These are phyloP conservation scores for Smutsia temminckii DNA, from an alignment of 2,797 vertebrate species.

Conservation along the genomic window DNA sequence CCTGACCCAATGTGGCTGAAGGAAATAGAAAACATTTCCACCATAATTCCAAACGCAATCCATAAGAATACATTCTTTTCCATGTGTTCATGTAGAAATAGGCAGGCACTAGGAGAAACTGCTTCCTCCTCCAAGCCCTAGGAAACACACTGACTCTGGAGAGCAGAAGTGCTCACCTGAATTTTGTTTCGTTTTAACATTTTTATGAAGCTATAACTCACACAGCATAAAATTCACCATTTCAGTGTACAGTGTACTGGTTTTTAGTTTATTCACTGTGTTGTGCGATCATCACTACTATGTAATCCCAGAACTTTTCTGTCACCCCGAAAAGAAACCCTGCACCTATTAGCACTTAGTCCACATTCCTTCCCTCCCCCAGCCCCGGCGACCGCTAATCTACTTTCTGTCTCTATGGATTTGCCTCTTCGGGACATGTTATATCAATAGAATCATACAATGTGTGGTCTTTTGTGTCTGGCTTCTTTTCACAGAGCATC, in stretches of 20 bases:
- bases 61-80: background rate
- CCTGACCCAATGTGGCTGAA: background rate
- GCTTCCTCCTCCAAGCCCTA: background rate
- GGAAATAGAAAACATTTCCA: background rate
- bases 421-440: background rate
- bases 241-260: background rate
- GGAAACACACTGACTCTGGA: background rate
- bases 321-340: background rate
- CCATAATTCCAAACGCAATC: background rate
- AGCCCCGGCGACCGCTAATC: background rate
- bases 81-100: background rate
- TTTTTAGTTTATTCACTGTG: background rate
- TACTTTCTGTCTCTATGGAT: background rate
- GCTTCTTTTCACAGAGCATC: background rate
- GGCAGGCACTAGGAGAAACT: background rate
- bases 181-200: background rate
- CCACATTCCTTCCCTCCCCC: background rate
- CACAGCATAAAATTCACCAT: background rate
- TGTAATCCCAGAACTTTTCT: background rate
- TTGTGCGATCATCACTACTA: background rate
- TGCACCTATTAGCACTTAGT: background rate
- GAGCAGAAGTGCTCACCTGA: background rate
- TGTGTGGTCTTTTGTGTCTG: background rate
- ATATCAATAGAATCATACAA: background rate
- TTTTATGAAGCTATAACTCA: constrained; percentile 44